phyloP scores from a whole-genome alignment of 2,888 invertebrate species.

The Phrixothrix hirtus region DNA sequence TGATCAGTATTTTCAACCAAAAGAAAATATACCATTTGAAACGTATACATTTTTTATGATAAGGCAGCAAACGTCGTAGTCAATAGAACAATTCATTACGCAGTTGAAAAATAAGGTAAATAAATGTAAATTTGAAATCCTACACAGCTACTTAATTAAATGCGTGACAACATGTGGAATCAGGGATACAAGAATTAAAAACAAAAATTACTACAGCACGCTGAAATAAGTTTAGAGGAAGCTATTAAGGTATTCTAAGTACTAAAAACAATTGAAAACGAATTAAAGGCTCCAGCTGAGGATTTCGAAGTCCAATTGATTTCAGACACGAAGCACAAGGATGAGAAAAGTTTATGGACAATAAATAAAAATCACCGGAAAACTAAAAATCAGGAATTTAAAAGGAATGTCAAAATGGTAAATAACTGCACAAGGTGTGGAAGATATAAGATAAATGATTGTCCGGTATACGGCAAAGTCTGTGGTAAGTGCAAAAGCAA shows the following conservation, averaged over 20 bases:
- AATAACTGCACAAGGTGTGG: too few species aligned
- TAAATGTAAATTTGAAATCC: slow-evolving; percentile 4
- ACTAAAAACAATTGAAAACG: background rate
- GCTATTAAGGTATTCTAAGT: slow-evolving; percentile 24
- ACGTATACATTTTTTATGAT: slow-evolving; percentile 32
- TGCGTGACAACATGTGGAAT: slow-evolving; percentile 35
- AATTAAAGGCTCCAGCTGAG: background rate
- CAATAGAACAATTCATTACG: slow-evolving; percentile 28
- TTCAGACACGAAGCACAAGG: background rate
- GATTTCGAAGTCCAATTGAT: background rate
- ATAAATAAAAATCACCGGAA: too few species aligned
- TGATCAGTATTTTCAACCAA: slow-evolving; percentile 29
- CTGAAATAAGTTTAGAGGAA: slow-evolving; percentile 26
- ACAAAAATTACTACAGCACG: slow-evolving; percentile 33
- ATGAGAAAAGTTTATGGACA: too few species aligned
- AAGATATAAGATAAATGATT: too few species aligned
- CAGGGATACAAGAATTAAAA: slow-evolving; percentile 18
- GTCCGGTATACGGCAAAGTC: too few species aligned
- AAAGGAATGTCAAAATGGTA: too few species aligned
- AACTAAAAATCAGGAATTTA: too few species aligned
- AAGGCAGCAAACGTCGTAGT: slow-evolving; percentile 22
- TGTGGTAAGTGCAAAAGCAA: too few species aligned
- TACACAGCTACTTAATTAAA: slow-evolving; percentile 19
- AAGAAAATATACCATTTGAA: slow-evolving; percentile 30
- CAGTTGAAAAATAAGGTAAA: slow-evolving; percentile 16